Percentiles rank a stretch among this genome's conserved stretches.
Conservation (phyloP, 2,797 vertebrate species). For the Artibeus jamaicensis region DNA sequence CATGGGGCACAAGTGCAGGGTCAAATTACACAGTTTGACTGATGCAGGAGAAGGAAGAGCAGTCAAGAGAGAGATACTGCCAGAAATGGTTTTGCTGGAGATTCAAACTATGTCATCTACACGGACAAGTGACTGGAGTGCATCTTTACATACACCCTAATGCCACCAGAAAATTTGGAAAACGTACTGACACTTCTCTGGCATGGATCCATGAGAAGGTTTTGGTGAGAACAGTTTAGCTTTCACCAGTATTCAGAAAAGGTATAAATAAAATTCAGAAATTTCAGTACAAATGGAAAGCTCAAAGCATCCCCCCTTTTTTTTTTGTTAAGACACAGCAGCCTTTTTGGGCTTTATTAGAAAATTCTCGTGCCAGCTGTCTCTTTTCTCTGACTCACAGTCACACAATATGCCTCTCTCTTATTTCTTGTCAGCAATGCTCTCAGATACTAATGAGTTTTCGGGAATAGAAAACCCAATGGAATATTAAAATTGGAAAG, state of each 20-base stretch:
- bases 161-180: slow-evolving; percentile 60
- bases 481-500: slow-evolving; percentile 91
- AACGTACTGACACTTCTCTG: slow-evolving; percentile 73
- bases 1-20: background rate
- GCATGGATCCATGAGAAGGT: slow-evolving; percentile 72
- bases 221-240: slow-evolving; percentile 71
- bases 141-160: slow-evolving; percentile 36
- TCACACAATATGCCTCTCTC: slow-evolving; percentile 90
- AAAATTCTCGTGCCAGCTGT: slow-evolving; percentile 89
- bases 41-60: background rate
- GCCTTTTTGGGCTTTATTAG: slow-evolving; percentile 87
- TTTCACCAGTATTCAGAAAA: slow-evolving; percentile 81
- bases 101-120: slow-evolving; percentile 10
- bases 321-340: slow-evolving; percentile 79
- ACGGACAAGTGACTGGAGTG: slow-evolving; percentile 8
- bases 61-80: background rate
- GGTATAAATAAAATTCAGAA: slow-evolving; percentile 82
- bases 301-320: slow-evolving; percentile 77
- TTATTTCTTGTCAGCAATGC: slow-evolving; percentile 89
- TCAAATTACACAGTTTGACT: background rate
- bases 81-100: background rate
- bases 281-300: slow-evolving; percentile 83
- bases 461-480: slow-evolving; percentile 88
- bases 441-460: slow-evolving; percentile 94
- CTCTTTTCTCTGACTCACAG: slow-evolving; percentile 92